Base-by-base conservation (phyloP, 2,888 invertebrate genomes). In the Tinea semifulvella region DNA sequence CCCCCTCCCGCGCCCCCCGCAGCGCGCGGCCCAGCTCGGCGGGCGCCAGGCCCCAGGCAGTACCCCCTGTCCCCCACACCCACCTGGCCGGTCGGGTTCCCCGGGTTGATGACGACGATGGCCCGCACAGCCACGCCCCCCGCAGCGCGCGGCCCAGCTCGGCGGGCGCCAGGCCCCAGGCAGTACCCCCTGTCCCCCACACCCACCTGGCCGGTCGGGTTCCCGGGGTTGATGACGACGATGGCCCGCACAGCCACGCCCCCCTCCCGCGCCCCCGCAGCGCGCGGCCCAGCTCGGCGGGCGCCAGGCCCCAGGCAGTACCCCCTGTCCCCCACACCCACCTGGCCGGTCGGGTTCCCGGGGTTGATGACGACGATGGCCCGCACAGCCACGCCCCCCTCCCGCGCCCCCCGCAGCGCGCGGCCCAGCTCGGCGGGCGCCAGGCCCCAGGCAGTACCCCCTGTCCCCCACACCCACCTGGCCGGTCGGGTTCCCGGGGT, bases 401-500 rank as follows among this genome's bases (percentile, higher is more conserved):
- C 81, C 0, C 26, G 8, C 11, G 88, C 87, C 54, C 90, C 92
- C 0, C 66, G 63, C 27, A 88, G 66, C 0, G 96, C 65, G 31
- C 96, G 83, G 65, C 95, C 87, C 52, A 99, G 72, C 74, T 98
- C 98, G 0, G 67, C 54, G 3, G 87, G 69, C 55, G 90, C 88
- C 48, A 99, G 73, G 0, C 87, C 89, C 99, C 99, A 99, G 53
- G 88, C 87, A 31, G 85, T 85, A 1, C 85, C 86, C 73, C 99
- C 99, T n/a, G n/a, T n/a, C n/a, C n/a, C n/a, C n/a, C n/a, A n/a
- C n/a, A n/a, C n/a, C n/a, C 38, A 99, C 98, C 75, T 91, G 91
- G 3, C 97, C 98, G 4, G 98, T 99, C 10, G 99, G 98, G 79
- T 99, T 99, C 42, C 98, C 99, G 0, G 99, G 99, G 82, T 99